Percentiles rank a stretch among this genome's conserved stretches.
These are phyloP conservation scores for human DNA, from an alignment of 2,113 vertebrate species.

Conservation along the genomic window DNA sequence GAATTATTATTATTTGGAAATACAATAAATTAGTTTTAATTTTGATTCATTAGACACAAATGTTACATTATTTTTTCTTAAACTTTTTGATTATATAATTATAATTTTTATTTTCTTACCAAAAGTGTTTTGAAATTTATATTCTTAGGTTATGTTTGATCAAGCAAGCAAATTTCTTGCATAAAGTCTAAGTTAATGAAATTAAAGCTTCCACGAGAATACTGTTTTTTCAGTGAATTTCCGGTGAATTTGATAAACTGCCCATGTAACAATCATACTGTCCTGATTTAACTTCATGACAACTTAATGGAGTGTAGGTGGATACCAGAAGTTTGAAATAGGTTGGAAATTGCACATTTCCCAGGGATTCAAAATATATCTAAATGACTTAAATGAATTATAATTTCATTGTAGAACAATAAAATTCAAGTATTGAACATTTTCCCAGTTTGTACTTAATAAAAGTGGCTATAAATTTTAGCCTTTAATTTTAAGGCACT, in stretches of 20 bases:
- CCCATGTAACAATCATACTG: fast-evolving
- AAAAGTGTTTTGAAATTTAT: neutral
- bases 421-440: neutral
- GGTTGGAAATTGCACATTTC: neutral
- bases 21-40: neutral
- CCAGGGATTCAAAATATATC: neutral
- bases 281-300: neutral
- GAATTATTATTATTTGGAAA: neutral
- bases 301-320: neutral
- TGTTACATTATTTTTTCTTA: neutral
- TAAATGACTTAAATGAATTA: constrained; percentile 21
- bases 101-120: neutral
- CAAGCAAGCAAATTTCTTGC: neutral
- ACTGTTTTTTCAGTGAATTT: too few relatives aligned
- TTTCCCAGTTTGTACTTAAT: constrained; percentile 9
- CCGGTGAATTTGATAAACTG: neutral
- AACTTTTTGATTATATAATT: neutral
- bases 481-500: neutral
- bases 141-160: neutral
- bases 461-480: constrained; percentile 17
- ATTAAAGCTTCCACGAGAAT: neutral
- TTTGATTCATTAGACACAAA: neutral
- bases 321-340: constrained; percentile 21
- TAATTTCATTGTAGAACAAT: constrained; percentile 42
- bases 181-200: neutral